phyloP scores from a whole-genome alignment of 2,888 invertebrate species.

The Stenichneumon culpator region DNA sequence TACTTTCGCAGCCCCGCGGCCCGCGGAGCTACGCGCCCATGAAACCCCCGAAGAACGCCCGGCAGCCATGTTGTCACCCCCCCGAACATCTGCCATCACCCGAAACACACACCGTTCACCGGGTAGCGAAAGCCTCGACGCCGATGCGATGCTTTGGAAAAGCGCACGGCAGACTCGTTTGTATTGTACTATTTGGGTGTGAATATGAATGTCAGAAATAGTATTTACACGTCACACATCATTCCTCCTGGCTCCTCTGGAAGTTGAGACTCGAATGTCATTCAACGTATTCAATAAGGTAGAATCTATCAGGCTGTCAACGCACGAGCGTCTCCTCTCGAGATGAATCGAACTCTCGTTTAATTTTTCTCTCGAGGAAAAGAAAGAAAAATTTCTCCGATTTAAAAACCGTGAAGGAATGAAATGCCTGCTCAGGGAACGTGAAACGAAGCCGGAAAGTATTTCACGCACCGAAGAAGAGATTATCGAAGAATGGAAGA shows the following conservation, averaged over 20 bases:
- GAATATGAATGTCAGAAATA: conserved; percentile 72
- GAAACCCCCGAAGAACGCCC: conserved; percentile 46
- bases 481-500: conserved; percentile 57
- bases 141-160: conserved; percentile 56
- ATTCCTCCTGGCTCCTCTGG: conserved; percentile 6
- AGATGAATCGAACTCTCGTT: conserved; percentile 23
- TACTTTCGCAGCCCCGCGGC: conserved; percentile 70
- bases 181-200: conserved; percentile 60
- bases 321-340: neutral
- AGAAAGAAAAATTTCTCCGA: neutral
- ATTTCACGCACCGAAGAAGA: conserved; percentile 21
- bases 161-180: conserved; percentile 47
- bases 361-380: neutral
- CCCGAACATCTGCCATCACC: conserved; percentile 76
- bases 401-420: neutral
- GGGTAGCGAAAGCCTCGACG: conserved; percentile 45
- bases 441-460: conserved; percentile 1
- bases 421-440: neutral
- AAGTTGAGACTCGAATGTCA: conserved; percentile 41
- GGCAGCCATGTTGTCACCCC: conserved; percentile 78
- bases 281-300: conserved; percentile 10
- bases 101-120: conserved; percentile 50
- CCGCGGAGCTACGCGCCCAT: conserved; percentile 36
- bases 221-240: conserved; percentile 74
- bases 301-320: conserved; percentile 21